Conservation (phyloP, 2,888 invertebrate species). For the Parnassius orleans region DNA sequence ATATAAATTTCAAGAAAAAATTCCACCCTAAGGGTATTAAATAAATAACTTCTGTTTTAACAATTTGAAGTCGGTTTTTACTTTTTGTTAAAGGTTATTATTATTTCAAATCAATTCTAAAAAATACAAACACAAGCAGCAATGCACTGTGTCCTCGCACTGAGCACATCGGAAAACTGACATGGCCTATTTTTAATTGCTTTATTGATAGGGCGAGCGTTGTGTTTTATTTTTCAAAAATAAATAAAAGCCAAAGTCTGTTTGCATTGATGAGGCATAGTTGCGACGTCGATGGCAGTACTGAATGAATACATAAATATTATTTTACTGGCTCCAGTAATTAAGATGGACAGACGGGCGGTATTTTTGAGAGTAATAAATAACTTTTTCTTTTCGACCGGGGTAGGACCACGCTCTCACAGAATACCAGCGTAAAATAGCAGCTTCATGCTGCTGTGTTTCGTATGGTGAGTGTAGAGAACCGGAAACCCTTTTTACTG, state of each 20-base stretch:
- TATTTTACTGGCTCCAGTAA: conserved; percentile 35
- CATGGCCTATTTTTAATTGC: conserved; percentile 43
- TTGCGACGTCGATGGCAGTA: conserved; percentile 33
- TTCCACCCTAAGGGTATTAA: no score
- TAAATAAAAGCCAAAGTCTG: conserved; percentile 60
- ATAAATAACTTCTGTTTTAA: no score
- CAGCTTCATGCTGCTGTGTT: no score
- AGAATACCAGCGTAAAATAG: no score
- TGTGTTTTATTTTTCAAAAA: conserved; percentile 39
- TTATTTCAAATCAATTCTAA: neutral
- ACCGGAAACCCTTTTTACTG: no score
- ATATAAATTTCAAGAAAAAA: no score
- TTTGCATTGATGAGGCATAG: conserved; percentile 45
- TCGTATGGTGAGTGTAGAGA: no score
- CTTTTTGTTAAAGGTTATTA: no score
- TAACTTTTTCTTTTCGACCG: conserved; percentile 4
- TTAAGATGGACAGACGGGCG: conserved; percentile 35
- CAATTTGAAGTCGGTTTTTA: no score
- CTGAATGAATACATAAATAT: conserved; percentile 44
- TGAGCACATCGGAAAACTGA: conserved; percentile 28
- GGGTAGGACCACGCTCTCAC: no score
- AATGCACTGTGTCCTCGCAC: conserved; percentile 4
- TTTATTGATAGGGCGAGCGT: conserved; percentile 38
- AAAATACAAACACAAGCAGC: neutral
- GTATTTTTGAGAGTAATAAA: conserved; percentile 15